Percentiles rank a stretch among this genome's conserved stretches.
Conservation (phyloP, 2,888 invertebrate genomes). For the Polymixis flavicincta region DNA sequence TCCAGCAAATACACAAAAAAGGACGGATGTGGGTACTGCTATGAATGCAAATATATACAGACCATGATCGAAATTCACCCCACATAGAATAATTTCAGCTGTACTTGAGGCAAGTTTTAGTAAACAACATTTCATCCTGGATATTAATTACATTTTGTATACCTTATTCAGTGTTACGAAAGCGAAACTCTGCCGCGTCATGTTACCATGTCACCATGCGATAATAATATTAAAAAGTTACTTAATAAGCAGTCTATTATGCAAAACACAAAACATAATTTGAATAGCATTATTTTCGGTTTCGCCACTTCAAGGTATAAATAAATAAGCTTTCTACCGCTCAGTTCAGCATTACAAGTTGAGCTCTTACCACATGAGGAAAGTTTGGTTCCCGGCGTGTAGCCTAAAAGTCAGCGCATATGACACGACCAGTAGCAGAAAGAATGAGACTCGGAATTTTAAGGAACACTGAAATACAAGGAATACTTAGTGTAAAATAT, state of each 20-base stretch:
- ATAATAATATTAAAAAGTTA: not conserved
- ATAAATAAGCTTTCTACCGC: not conserved
- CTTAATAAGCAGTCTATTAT: slow-evolving; percentile 11
- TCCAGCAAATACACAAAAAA: slow-evolving; percentile 17
- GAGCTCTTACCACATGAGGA: not conserved
- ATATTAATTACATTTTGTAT: not conserved
- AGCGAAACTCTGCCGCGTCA: not conserved
- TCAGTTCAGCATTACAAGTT: not conserved
- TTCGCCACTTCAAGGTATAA: not conserved
- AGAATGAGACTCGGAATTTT: not conserved
- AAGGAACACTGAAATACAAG: too few relatives aligned
- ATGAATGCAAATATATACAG: slow-evolving; percentile 50
- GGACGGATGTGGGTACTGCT: slow-evolving; percentile 35
- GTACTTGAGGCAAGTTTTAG: slow-evolving; percentile 2
- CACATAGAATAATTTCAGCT: slow-evolving; percentile 36
- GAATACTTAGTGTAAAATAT: not conserved
- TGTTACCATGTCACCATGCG: not conserved
- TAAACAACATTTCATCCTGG: slow-evolving; percentile 7
- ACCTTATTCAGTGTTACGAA: not conserved
- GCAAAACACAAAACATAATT: slow-evolving; percentile 8
- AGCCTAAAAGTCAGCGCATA: too few relatives aligned
- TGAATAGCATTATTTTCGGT: slow-evolving; percentile 17
- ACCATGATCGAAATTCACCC: slow-evolving; percentile 43
- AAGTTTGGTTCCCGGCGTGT: not conserved
- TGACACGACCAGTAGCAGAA: not conserved